phyloP scores from a whole-genome alignment of 2,113 vertebrate genomes.

The Rhynchomys soricoides region DNA sequence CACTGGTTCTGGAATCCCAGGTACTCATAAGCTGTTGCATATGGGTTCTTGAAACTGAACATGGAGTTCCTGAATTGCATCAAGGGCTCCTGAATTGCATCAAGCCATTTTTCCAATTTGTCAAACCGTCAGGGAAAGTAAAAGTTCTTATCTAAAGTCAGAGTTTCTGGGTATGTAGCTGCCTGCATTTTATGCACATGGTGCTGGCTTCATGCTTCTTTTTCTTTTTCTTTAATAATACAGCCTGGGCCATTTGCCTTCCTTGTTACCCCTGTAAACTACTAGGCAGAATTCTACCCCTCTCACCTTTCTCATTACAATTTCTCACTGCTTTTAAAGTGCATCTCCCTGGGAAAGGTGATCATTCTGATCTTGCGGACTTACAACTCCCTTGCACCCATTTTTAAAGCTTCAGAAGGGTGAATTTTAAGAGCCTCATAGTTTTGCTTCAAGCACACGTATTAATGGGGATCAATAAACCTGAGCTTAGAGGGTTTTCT shows the following conservation, averaged over 20 bases:
- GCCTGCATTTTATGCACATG: neutral
- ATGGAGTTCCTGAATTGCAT: no score
- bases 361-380: conserved; percentile 82
- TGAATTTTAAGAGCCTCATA: conserved; percentile 72
- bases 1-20: no score
- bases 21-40: neutral
- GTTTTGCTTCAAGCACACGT: conserved; percentile 58
- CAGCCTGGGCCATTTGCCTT: conserved; percentile 81
- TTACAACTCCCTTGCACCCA: conserved; percentile 70
- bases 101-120: neutral
- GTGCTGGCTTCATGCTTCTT: conserved; percentile 62
- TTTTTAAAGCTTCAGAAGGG: conserved; percentile 66
- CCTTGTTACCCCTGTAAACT: conserved; percentile 82
- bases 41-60: neutral
- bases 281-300: conserved; percentile 83
- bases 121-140: neutral
- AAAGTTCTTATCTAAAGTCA: conserved; percentile 28
- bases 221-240: conserved; percentile 76
- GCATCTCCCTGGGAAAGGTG: conserved; percentile 84
- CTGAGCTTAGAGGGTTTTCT: conserved; percentile 51
- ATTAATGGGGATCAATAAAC: conserved; percentile 73
- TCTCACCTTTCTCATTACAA: conserved; percentile 84
- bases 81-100: neutral
- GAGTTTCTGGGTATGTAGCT: neutral
- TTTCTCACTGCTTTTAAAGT: conserved; percentile 84